Base-by-base conservation (phyloP, 2,113 vertebrate species). In the Motacilla tschutschensis region DNA sequence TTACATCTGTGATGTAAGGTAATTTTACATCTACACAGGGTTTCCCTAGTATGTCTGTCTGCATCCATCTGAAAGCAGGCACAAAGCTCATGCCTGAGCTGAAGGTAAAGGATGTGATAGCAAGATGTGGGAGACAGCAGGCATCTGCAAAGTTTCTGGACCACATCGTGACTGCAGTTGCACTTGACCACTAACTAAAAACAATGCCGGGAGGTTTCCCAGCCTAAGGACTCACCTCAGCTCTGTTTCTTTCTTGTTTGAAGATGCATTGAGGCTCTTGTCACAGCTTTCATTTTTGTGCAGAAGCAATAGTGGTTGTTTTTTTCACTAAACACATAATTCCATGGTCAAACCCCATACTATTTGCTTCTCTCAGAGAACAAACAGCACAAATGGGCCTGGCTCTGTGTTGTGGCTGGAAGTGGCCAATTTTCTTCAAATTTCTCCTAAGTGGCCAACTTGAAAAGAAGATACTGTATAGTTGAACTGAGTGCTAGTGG, bases 201-300 rank as follows among this genome's bases (percentile, higher is more conserved):
- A n/a, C 0, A 9, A 15, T 5, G 8, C 40, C 2, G 2, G 0
- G 36, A 50, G 9, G 8, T 60, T 64, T 74, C 29, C 67, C 51
- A 55, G 26, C 12, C 17, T 26, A 7, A 46, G 24, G 12, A 38
- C 14, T 55, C 50, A 40, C 8, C 25, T 15, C 26, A 43, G 41
- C 12, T 59, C 33, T 14, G 36, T 59, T 77, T 33, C 36, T 31
- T 59, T 17, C 50, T 50, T 70, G 14, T n/a, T 18, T 54, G 54
- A 66, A 59, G 41, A 62, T 26, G 26, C n/a, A 31, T 2, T 36
- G 53, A 84, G 16, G 21, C 3, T 55, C 10, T 62, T 69, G 17
- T 10, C 10, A 12, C 14, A 51, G 33, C 17, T 36, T 43, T 55
- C 24, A 33, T 36, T 86, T 60, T 36, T 51, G 69, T 50, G 19